These are phyloP conservation scores for Sorex araneus DNA, from an alignment of 2,113 vertebrate genomes.

Conservation along the genomic window DNA sequence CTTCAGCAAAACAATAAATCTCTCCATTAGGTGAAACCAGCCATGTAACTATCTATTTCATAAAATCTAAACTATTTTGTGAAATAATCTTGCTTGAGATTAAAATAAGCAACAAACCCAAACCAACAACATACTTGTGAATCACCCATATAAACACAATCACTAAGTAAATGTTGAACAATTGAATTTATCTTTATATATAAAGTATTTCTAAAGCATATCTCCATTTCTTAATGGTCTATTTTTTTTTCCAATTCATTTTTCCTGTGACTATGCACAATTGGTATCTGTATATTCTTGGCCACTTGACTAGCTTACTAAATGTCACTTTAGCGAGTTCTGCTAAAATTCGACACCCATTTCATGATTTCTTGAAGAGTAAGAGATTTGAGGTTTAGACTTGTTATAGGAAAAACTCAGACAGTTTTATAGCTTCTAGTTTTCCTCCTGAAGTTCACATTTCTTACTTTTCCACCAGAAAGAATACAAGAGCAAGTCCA, in stretches of 20 bases:
- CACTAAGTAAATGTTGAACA: constrained; percentile 48
- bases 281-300: constrained; percentile 45
- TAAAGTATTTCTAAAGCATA: background rate
- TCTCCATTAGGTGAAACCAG: constrained; percentile 75
- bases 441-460: too few relatives aligned
- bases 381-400: too few relatives aligned
- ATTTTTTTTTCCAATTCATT: constrained; percentile 36
- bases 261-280: background rate
- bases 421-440: too few relatives aligned
- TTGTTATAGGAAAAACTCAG: too few relatives aligned
- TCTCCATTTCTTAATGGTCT: background rate
- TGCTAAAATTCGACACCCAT: background rate
- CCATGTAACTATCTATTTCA: constrained; percentile 58
- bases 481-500: too few relatives aligned
- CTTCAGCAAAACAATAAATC: constrained; percentile 77
- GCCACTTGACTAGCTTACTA: background rate
- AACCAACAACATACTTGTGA: constrained; percentile 38
- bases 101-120: constrained; percentile 68
- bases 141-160: background rate
- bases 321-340: constrained; percentile 50
- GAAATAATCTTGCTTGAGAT: constrained; percentile 43
- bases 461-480: too few relatives aligned
- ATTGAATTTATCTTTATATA: background rate
- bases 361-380: too few relatives aligned
- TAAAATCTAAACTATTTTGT: constrained; percentile 63